Evolutionary conservation across 53 echinoderm and acorn worm genomes (phyloP).

Genomic region (Henricia sp.): DNA sequence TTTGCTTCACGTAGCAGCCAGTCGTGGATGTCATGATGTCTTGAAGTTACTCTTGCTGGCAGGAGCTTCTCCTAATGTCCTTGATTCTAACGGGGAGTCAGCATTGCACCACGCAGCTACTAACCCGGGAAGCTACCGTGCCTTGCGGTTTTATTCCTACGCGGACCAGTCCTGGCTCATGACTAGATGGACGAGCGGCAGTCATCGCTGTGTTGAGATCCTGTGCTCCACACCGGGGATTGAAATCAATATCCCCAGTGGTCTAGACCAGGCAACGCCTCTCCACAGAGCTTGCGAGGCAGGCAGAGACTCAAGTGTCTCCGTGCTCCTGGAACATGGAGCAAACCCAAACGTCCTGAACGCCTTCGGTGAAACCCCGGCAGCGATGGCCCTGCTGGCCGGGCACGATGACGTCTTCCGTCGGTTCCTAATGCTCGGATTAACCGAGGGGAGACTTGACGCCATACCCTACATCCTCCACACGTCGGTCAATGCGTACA

Average conservation of each 20-base stretch:
- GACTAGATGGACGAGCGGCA: conserved; percentile 27
- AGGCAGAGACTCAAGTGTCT: conserved; percentile 42
- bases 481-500: conserved; percentile 29
- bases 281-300: conserved; percentile 65
- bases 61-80: conserved; percentile 61
- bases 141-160: conserved; percentile 36
- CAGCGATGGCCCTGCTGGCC: conserved; percentile 34
- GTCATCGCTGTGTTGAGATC: conserved; percentile 44
- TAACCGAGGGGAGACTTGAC: conserved; percentile 7
- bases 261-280: conserved; percentile 47
- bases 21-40: conserved; percentile 39
- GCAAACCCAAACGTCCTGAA: conserved; percentile 47
- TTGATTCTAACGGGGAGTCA: conserved; percentile 63
- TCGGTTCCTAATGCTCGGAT: conserved; percentile 17
- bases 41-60: conserved; percentile 54
- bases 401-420: conserved; percentile 39
- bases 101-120: conserved; percentile 64
- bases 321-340: conserved; percentile 42
- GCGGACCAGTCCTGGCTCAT: conserved; percentile 19
- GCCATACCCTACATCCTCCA: conserved; percentile 54
- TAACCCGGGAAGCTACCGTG: conserved; percentile 27
- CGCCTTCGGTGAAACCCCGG: conserved; percentile 44
- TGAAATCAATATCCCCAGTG: conserved; percentile 45
- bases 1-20: conserved; percentile 36
- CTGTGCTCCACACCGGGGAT: conserved; percentile 42